Base-by-base conservation (phyloP, 2,888 invertebrate genomes). In the Hypercompe scribonia region DNA sequence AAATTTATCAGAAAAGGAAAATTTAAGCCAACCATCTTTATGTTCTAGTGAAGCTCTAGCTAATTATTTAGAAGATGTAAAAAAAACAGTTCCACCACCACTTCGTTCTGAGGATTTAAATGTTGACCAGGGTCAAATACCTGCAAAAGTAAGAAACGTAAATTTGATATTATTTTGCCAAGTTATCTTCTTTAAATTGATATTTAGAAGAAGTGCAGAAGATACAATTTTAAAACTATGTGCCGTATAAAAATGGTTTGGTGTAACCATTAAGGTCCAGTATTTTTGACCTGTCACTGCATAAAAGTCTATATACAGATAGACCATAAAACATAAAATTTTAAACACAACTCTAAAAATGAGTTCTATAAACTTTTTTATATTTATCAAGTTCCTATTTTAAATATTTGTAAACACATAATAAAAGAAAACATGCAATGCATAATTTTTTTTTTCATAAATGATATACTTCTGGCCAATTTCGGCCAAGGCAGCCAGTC, bases 21-120 rank as follows among this genome's bases (percentile, higher is more conserved):
- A 86, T 73, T 79, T 95, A 34, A 83, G 83, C 68, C 84, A 90
- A 58, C 95, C 95, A 0, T 86, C 91, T 2, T 73, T 94, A 39
- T 95, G 95, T 85, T 94, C 95, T 1, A 95, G 94, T 77, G 92
- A 90, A 81, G 85, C 87, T 13, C 85, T 95, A 76, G 93, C 93
- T 42, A 91, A 90, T 77, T 94, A 94, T 79, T 82, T 95, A 75
- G 78, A 87, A 24, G 91, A 93, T 70, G 81, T 90, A 11, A 92
- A 92, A 64, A 89, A 89, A 65, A 72, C 85, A 7, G 74, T 82
- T 24, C 88, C 89, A 15, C 80, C 88, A 15, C 86, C 88, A 10
- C 70, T 81, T 2, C 78, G 87, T 24, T 58, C 80, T 3, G 90
- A 91, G 61, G 89, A 91, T 75, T 77, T 90, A 42, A 89, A 90